Conservation (phyloP, 2,113 vertebrate genomes). For the Anolis sagrei region DNA sequence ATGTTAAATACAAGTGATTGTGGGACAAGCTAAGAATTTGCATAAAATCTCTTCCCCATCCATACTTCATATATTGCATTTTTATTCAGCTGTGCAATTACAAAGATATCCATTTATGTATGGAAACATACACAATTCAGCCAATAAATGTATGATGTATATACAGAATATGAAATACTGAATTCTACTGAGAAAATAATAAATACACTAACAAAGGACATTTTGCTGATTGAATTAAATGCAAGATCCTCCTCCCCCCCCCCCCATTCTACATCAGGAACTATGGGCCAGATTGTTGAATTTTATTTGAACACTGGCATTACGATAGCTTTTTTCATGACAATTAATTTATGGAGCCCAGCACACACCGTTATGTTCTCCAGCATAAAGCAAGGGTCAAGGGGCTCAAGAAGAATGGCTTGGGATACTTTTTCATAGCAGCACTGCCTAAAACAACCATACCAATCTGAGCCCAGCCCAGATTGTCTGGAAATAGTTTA, state of each 20-base stretch:
- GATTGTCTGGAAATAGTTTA: neutral
- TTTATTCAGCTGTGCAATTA: neutral
- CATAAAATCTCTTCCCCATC: accelerated
- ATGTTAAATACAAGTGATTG: neutral
- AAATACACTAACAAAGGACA: too few relatives aligned
- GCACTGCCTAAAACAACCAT: neutral
- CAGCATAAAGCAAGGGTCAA: neutral
- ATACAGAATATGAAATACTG: too few relatives aligned
- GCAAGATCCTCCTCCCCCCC: neutral
- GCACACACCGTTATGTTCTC: neutral
- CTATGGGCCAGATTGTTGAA: neutral
- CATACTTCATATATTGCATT: neutral
- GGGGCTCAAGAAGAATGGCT: neutral
- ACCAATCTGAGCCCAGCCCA: too few relatives aligned
- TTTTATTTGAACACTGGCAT: neutral
- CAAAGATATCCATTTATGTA: neutral
- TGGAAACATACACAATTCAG: neutral
- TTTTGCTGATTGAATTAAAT: neutral
- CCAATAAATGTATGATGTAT: neutral
- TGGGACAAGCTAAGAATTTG: neutral
- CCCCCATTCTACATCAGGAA: neutral
- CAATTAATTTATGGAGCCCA: neutral
- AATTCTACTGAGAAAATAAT: too few relatives aligned
- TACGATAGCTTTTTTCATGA: too few relatives aligned
- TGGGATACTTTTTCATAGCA: neutral